Conservation (phyloP, 1,140 invertebrate genomes). For the Maniola jurtina region DNA sequence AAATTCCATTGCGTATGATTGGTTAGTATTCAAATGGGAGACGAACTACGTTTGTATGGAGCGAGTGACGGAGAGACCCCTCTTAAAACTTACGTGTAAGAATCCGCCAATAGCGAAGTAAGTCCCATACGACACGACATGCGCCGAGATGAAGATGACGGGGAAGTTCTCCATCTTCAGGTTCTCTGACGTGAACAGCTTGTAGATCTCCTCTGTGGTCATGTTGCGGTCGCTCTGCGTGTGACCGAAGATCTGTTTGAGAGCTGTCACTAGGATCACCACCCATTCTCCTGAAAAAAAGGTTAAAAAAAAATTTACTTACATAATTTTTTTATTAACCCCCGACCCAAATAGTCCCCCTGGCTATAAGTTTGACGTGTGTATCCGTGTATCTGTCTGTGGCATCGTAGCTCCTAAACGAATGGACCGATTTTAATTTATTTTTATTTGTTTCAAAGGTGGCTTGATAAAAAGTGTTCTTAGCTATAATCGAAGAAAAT, state of each 20-base stretch:
- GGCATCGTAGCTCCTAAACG: too few species aligned
- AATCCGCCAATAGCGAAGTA: slow-evolving; percentile 83
- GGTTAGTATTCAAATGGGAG: too few species aligned
- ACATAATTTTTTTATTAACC: neutral
- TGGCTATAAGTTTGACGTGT: too few species aligned
- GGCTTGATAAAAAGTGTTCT: too few species aligned
- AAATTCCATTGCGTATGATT: too few species aligned
- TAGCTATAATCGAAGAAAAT: too few species aligned
- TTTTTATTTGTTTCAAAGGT: too few species aligned
- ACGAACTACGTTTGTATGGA: too few species aligned
- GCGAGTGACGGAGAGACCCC: neutral
- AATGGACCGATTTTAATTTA: too few species aligned
- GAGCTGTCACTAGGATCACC: slow-evolving; percentile 80
- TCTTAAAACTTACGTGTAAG: slow-evolving; percentile 81
- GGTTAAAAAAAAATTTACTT: slow-evolving; percentile 12
- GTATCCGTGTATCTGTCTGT: too few species aligned
- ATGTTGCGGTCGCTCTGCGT: slow-evolving; percentile 52
- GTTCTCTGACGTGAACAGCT: slow-evolving; percentile 66
- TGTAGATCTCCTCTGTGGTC: slow-evolving; percentile 51
- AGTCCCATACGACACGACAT: slow-evolving; percentile 77
- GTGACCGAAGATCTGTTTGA: slow-evolving; percentile 77
- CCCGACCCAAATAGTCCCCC: too few species aligned
- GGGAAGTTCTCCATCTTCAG: slow-evolving; percentile 77
- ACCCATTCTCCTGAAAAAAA: slow-evolving; percentile 82
- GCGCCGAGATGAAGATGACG: slow-evolving; percentile 72